Conservation (phyloP, 2,888 invertebrate species). For the Diplazon laetatorius region DNA sequence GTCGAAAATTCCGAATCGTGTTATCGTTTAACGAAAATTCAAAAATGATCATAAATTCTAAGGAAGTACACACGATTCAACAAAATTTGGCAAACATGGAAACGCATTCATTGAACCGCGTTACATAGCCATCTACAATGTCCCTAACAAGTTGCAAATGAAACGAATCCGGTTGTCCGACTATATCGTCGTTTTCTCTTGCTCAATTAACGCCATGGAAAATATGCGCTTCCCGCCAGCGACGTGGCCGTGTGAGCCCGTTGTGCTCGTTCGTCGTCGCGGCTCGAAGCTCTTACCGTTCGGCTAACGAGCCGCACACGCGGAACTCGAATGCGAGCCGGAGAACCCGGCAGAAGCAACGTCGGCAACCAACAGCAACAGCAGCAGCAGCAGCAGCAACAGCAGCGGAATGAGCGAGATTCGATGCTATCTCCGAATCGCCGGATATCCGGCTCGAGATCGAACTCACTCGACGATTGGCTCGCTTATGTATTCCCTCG, state of each 20-base stretch:
- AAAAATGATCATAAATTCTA: too few relatives aligned
- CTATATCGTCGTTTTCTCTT: constrained; percentile 64
- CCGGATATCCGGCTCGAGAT: constrained; percentile 68
- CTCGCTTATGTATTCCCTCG: constrained; percentile 32
- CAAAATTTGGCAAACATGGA: constrained; percentile 11
- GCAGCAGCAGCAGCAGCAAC: constrained; percentile 29
- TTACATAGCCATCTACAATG: constrained; percentile 13
- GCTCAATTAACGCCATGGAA: constrained; percentile 69
- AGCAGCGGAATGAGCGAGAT: constrained; percentile 39
- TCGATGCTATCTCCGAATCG: constrained; percentile 63
- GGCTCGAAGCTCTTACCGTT: constrained; percentile 34
- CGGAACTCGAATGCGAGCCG: constrained; percentile 55
- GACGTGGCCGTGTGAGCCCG: constrained; percentile 4
- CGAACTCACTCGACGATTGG: constrained; percentile 61
- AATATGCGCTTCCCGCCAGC: constrained; percentile 3
- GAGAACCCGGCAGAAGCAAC: too few relatives aligned
- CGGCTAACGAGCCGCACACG: constrained; percentile 66
- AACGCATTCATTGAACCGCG: too few relatives aligned
- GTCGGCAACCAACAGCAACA: neutral
- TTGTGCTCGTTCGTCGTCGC: constrained; percentile 18
- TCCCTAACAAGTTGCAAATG: constrained; percentile 40
- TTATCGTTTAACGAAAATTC: too few relatives aligned
- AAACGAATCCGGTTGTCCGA: constrained; percentile 65
- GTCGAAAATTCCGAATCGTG: too few relatives aligned
- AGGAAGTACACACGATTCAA: too few relatives aligned